Evolutionary conservation across 1,140 invertebrate species (phyloP).

Genomic region (Rhyzopertha dominica): DNA sequence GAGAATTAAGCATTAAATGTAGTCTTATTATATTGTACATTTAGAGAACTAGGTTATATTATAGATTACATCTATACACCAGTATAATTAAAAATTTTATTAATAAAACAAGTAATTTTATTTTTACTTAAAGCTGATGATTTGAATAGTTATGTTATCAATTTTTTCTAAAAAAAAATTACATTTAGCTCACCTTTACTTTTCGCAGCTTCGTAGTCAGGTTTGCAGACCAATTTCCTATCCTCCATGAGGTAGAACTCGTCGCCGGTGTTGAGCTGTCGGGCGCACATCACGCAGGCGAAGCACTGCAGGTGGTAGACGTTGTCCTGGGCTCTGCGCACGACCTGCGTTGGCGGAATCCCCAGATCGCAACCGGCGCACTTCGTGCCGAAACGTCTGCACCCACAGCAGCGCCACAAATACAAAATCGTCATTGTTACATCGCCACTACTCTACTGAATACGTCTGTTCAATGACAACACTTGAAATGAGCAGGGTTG

Average conservation of each 20-base stretch:
- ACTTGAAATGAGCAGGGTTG: too few relatives aligned
- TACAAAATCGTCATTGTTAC: slow-evolving; percentile 45
- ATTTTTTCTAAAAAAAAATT: not conserved
- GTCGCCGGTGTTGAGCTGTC: slow-evolving; percentile 94
- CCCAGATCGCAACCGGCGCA: slow-evolving; percentile 95
- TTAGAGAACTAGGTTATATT: too few relatives aligned
- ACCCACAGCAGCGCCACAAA: slow-evolving; percentile 58
- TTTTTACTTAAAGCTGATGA: too few relatives aligned
- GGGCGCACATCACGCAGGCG: slow-evolving; percentile 89
- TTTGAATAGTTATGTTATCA: too few relatives aligned
- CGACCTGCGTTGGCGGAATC: slow-evolving; percentile 93
- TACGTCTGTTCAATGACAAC: too few relatives aligned
- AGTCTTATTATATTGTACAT: too few relatives aligned
- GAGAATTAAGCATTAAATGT: too few relatives aligned
- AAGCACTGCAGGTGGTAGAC: slow-evolving; percentile 98
- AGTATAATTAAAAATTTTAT: too few relatives aligned
- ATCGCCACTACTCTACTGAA: slow-evolving; percentile 45
- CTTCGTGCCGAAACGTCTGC: slow-evolving; percentile 94
- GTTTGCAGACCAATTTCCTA: slow-evolving; percentile 93
- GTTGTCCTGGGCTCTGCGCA: slow-evolving; percentile 87
- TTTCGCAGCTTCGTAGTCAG: slow-evolving; percentile 93
- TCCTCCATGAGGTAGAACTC: slow-evolving; percentile 99
- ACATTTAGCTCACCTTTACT: slow-evolving; percentile 67
- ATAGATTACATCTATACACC: too few relatives aligned
- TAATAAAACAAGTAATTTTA: too few relatives aligned